These are phyloP conservation scores for Hydrotaea cyrtoneurina DNA, from an alignment of 2,888 invertebrate genomes.

Conservation along the genomic window DNA sequence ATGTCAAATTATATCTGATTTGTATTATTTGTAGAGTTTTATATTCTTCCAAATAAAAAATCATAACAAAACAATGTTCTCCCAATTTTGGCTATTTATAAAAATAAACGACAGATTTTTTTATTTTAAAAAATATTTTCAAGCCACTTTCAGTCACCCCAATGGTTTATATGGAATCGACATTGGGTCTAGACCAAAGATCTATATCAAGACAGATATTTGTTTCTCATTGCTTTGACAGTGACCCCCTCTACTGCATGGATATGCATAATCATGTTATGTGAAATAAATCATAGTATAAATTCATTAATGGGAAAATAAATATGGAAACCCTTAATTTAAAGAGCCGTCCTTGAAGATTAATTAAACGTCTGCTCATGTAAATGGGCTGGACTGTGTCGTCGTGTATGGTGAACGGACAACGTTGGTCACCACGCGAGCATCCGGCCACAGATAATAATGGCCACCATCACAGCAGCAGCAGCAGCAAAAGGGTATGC, in stretches of 20 bases:
- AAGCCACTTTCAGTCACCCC: too few relatives aligned
- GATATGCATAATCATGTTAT: neutral
- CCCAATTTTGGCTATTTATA: too few relatives aligned
- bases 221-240: too few relatives aligned
- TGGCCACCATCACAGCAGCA: neutral
- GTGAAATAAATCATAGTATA: slow-evolving; percentile 43
- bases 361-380: slow-evolving; percentile 80
- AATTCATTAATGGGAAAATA: slow-evolving; percentile 66
- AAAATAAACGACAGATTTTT: too few relatives aligned
- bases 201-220: too few relatives aligned
- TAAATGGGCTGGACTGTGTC: slow-evolving; percentile 53
- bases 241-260: neutral
- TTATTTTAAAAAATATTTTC: too few relatives aligned
- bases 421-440: slow-evolving; percentile 15
- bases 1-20: too few relatives aligned
- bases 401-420: slow-evolving; percentile 50
- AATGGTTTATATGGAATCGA: too few relatives aligned
- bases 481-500: slow-evolving; percentile 33
- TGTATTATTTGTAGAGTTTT: too few relatives aligned
- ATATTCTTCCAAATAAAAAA: too few relatives aligned
- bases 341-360: slow-evolving; percentile 77
- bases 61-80: too few relatives aligned
- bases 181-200: too few relatives aligned
- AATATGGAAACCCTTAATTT: slow-evolving; percentile 76
- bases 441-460: slow-evolving; percentile 59